Base-by-base conservation (phyloP, 30 jellyfish, hydroid and myxozoan species). In the Aurelia sp. region DNA sequence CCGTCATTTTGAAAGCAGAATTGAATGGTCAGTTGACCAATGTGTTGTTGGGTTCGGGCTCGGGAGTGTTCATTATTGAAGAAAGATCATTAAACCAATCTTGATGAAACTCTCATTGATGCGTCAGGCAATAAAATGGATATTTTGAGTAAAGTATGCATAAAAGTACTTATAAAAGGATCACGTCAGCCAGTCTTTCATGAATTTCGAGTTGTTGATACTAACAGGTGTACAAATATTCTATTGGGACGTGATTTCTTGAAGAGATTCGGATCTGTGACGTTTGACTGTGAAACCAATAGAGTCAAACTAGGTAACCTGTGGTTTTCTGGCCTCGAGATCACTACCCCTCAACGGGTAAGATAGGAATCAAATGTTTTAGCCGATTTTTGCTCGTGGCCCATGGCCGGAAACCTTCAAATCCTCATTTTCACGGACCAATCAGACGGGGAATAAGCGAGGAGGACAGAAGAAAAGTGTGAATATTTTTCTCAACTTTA, bases 41-140 rank as follows among this genome's bases (percentile, higher is more conserved):
- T 74, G 88, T 71, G 23, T 41, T 71, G 33, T 60, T 71, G 18
- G 81, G 71, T 63, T 69, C 87, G 17, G 93, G 81, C 16, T 82
- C 94, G 0, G 70, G 76, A 18, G 86, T 76, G 21, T 86, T 86
- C 5, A 63, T 74, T 41, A 86, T 86, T 23, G 85, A 86, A 37
- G 23, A 35, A 48, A 79, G 58, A 41, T 27, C 79, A n/a, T 68
- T 74, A 27, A 53, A 86, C 16, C 71, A 60, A 35, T 33, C 16
- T 79, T 8, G 59, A 59, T 19, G 90, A 86, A 15, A 66, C 20
- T 41, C 80, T 86, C n/a, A 59, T 76, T 18, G 89, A 86, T 74
- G 89, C 95, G 5, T 86, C 89, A 30, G 89, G 95, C 22, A 44
- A 86, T 75, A 70, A 67, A 20, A 86, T 74, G 95, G 33, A 75